Base-by-base conservation (phyloP, 2,113 vertebrate species). In the Cephalopholis sonnerati region DNA sequence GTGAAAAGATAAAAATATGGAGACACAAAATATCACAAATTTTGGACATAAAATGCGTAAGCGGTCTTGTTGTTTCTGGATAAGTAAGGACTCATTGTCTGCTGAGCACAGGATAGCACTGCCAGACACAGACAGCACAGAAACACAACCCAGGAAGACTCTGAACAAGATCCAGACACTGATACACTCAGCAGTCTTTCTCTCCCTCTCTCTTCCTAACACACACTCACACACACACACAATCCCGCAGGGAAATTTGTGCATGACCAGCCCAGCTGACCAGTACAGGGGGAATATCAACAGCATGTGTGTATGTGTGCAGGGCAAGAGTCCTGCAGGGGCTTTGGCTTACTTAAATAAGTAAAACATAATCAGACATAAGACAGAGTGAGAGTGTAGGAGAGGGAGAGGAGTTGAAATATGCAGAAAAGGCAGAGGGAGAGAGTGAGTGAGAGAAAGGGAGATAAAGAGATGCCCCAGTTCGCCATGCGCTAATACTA, bases 141-240 rank as follows among this genome's bases (percentile, higher is more conserved):
- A 76, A 87, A 87, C 74, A 84, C 36, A 79, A 77, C 36, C 66
- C 71, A 74, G 64, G 78, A 87, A 85, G 81, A 90, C 53, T 71
- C 69, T 32, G 72, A 85, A 82, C 73, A 81, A 88, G 83, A 88
- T 88, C 72, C 78, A 83, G 86, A 87, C 82, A 88, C 25, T 82
- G 81, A 86, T 68, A 89, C 75, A 82, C 54, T 66, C 32, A 10
- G 51, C 74, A 77, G n/a, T 22, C 36, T 44, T 44, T 44, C 41
- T 44, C 41, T 9, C 7, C 41, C 41, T 44, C 11, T 44, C 41
- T 44, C 41, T 44, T 12, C 27, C 1, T 46, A 46, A 46, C 65
- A 3, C 41, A 44, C 57, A 10, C 12, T n/a, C 18, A 73, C 50
- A 36, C 24, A 8, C 8, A 32, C 22, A 5, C 3, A 0, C 6